Conservation (phyloP, 2,113 vertebrate species). For the Zosterops japonicus region DNA sequence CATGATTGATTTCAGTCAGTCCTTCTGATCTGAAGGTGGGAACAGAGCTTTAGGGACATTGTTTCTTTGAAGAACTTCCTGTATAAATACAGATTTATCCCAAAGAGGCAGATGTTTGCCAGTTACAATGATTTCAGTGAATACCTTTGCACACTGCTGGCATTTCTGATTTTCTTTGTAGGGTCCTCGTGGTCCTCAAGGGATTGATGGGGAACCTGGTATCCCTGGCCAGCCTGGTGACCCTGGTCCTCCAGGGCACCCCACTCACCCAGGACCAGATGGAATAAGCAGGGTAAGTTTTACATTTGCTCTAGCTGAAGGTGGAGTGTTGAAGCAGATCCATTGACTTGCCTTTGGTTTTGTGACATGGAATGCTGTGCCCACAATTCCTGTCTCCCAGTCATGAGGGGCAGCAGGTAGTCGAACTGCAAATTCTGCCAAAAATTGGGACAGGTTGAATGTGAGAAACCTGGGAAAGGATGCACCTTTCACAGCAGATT, state of each 20-base stretch:
- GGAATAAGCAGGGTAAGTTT: slow-evolving; percentile 77
- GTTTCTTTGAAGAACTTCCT: not conserved
- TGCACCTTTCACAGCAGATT: not conserved
- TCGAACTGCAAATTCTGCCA: not conserved
- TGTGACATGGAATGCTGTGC: fast-evolving
- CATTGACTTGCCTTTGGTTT: not conserved
- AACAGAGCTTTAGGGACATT: not conserved
- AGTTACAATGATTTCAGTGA: not conserved
- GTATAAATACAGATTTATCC: not conserved
- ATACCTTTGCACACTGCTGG: not conserved
- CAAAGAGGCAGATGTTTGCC: not conserved
- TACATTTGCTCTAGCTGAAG: not conserved
- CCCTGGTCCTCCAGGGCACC: slow-evolving; percentile 90
- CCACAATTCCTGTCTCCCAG: not conserved
- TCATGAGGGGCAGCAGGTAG: not conserved
- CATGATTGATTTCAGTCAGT: not conserved
- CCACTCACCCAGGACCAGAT: slow-evolving; percentile 82
- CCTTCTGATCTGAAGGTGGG: not conserved
- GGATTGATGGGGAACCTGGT: slow-evolving; percentile 94
- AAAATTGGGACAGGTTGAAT: not conserved
- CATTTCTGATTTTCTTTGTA: slow-evolving; percentile 44
- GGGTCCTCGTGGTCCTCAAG: slow-evolving; percentile 87
- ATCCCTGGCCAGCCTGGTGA: slow-evolving; percentile 93
- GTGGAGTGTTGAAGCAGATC: not conserved
- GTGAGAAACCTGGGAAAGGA: not conserved